phyloP scores from a whole-genome alignment of 2,797 vertebrate genomes.

The Arvicola amphibius region DNA sequence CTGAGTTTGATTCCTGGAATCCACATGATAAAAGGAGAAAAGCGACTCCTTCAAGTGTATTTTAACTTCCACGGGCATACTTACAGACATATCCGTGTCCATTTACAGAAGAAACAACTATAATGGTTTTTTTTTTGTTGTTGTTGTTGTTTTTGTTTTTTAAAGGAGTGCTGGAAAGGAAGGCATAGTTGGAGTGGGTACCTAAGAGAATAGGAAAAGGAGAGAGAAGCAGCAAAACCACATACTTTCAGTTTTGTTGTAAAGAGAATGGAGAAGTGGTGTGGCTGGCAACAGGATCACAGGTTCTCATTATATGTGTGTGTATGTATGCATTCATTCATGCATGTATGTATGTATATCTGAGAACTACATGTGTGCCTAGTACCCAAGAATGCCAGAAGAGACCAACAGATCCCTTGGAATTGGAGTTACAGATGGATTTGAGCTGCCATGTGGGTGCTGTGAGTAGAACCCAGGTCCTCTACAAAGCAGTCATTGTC shows the following conservation, averaged over 20 bases:
- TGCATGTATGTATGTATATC: too few species aligned
- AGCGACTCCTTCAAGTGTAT: background rate
- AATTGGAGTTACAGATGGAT: too few species aligned
- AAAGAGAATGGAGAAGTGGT: background rate
- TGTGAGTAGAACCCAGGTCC: too few species aligned
- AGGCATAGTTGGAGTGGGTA: background rate
- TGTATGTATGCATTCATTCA: background rate
- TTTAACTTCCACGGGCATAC: background rate
- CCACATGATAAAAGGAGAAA: background rate
- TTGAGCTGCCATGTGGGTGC: too few species aligned
- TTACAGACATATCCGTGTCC: background rate
- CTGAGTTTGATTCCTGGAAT: background rate
- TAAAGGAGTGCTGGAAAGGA: background rate
- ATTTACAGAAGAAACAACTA: background rate
- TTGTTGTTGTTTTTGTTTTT: background rate
- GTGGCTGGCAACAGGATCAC: background rate
- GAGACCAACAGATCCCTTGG: background rate
- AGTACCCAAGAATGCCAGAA: background rate
- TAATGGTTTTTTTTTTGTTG: too few species aligned
- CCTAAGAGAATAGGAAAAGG: background rate
- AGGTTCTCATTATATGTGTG: background rate
- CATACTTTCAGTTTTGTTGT: background rate
- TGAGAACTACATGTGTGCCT: background rate
- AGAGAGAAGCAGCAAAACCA: slow-evolving; percentile 17
- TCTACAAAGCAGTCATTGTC: background rate